phyloP scores from a whole-genome alignment of 1,140 invertebrate genomes.

The Zaprionus ghesquierei region DNA sequence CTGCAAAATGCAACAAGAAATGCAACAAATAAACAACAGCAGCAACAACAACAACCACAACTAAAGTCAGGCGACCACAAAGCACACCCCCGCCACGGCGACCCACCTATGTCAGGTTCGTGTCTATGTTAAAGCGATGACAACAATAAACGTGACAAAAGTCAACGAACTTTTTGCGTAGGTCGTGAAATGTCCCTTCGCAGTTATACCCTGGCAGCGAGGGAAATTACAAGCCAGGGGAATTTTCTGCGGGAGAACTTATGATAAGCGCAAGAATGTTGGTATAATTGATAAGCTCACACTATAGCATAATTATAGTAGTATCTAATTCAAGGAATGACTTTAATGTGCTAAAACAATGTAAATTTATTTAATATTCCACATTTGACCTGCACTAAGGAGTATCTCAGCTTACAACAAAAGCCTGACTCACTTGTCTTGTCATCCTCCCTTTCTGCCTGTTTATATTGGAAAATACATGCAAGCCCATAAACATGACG shows the following conservation, averaged over 20 bases:
- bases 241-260: neutral
- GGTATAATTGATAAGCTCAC: no score
- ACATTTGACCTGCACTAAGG: neutral
- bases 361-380: neutral
- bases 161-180: conserved; percentile 60
- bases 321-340: no score
- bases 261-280: neutral
- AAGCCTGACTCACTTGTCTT: neutral
- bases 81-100: neutral
- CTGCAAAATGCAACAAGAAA: conserved; percentile 30
- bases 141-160: conserved; percentile 23
- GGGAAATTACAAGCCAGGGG: neutral
- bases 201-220: neutral
- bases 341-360: no score
- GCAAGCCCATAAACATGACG: conserved; percentile 18
- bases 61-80: conserved; percentile 57
- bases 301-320: no score
- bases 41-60: conserved; percentile 34
- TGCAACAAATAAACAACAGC: conserved; percentile 26
- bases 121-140: conserved; percentile 36
- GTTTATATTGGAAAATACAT: conserved; percentile 16
- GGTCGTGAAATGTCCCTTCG: conserved; percentile 50
- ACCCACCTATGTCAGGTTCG: conserved; percentile 14
- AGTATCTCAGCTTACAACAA: neutral
- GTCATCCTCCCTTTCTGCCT: neutral